Conservation (phyloP, 2,797 vertebrate genomes). For the Myoxocephalus aenaeus region DNA sequence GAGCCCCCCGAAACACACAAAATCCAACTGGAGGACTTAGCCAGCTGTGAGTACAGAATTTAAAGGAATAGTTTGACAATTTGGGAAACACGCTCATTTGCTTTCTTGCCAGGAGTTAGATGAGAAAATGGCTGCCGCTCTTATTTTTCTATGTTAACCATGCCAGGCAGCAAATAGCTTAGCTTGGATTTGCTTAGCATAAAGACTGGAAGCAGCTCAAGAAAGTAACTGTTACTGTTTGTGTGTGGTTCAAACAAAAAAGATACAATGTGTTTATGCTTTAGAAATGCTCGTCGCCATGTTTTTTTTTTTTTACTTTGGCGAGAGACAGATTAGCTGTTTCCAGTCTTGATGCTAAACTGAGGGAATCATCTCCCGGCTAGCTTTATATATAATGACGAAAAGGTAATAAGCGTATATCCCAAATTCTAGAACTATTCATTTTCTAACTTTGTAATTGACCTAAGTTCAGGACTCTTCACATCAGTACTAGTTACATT, state of each 20-base stretch:
- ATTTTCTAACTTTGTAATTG: neutral
- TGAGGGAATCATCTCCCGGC: neutral
- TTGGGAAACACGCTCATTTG: neutral
- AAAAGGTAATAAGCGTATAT: neutral
- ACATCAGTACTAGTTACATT: constrained; percentile 2
- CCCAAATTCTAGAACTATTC: neutral
- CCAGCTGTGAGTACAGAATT: constrained; percentile 83
- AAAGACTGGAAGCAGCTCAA: neutral
- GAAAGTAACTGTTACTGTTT: neutral
- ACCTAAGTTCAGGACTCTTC: neutral
- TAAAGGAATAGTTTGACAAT: neutral
- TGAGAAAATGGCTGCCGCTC: neutral
- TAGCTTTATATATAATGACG: neutral
- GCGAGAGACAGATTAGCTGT: neutral
- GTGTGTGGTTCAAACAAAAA: neutral
- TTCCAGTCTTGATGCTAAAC: neutral
- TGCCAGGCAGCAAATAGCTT: neutral
- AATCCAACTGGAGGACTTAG: constrained; percentile 87
- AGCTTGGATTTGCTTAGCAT: constrained; percentile 1
- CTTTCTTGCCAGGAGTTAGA: neutral
- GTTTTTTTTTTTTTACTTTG: neutral
- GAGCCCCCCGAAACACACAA: constrained; percentile 80
- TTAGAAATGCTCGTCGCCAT: neutral
- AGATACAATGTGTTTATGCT: neutral
- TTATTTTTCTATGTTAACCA: neutral